Percentiles rank a stretch among this genome's conserved stretches.
These are phyloP conservation scores for Ecliptopera silaceata DNA, from an alignment of 2,888 invertebrate species.

Conservation along the genomic window DNA sequence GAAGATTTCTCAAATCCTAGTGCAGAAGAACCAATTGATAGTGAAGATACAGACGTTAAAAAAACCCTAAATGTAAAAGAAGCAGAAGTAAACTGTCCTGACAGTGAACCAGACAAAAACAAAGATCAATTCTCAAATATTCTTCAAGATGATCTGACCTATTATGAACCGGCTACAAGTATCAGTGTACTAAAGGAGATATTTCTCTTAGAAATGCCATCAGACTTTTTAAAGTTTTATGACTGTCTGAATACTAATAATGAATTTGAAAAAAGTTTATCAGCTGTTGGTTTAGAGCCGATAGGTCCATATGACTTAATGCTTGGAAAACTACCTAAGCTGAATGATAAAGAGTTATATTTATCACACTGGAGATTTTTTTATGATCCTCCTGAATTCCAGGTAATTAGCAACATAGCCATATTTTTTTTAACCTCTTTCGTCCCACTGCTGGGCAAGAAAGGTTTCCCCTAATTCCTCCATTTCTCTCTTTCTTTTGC, in stretches of 20 bases:
- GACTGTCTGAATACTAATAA: constrained; percentile 86
- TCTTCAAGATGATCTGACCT: constrained; percentile 56
- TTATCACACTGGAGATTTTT: constrained; percentile 95
- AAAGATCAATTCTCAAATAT: constrained; percentile 23
- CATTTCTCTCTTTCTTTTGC: too few species aligned
- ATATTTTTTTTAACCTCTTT: background rate
- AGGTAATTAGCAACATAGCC: constrained; percentile 60
- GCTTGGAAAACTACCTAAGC: constrained; percentile 82
- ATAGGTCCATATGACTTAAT: constrained; percentile 96
- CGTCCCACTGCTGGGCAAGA: too few species aligned
- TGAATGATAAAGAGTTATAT: constrained; percentile 84
- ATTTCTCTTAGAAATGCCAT: constrained; percentile 93
- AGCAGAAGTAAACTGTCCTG: background rate
- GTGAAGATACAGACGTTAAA: background rate
- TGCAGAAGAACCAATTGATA: background rate
- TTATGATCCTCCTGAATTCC: constrained; percentile 97
- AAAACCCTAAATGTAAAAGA: background rate
- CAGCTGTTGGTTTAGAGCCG: constrained; percentile 86
- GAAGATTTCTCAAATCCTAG: background rate
- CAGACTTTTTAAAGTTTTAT: constrained; percentile 94
- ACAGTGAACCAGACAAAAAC: background rate
- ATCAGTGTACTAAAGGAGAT: constrained; percentile 86
- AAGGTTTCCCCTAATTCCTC: too few species aligned
- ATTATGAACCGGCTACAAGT: constrained; percentile 72
- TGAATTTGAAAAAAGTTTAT: constrained; percentile 84